Evolutionary conservation across 2,888 invertebrate genomes (phyloP), one percentile per base, ranked within the genome.

Genomic region (Bellardia pandia): DNA sequence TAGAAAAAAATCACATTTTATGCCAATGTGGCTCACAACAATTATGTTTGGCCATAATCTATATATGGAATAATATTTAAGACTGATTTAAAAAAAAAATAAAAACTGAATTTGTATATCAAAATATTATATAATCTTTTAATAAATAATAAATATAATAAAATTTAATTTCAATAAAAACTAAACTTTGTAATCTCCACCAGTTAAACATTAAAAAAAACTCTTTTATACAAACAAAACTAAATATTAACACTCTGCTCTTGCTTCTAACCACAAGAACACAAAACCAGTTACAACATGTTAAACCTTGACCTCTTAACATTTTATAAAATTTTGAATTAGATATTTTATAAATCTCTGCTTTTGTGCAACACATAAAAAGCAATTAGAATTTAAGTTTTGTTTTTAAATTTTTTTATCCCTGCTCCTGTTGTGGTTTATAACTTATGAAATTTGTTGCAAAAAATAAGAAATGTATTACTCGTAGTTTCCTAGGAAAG

Each of bases 241-340:
- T 3, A 72, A 58, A 40, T 16, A 60, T 51, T 33, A 42, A 42
- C 53, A 40, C 53, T 66, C 14, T 42, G 30, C 42, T 56, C 23
- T 42, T 2, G 23, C 0, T 14, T 58, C 16, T 11, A 51, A 9
- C 13, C 16, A 37, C 37, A 40, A 7, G 62, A 45, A 56, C 8
- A 53, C 23, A 62, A 64, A 53, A 8, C 13, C n/a, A 68, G 7
- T 42, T 42, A 56, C 8, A 62, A n/a, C 16, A 60, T 69, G 13
- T 13, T 7, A 16, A 78, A 14, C 77, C 78, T 69, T 78, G 78
- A 69, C 69, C 58, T 69, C 48, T 42, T 42, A 40, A 14, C 66
- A 45, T 71, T 68, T 79, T 8, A 60, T 5, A 33, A 8, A 37
- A 16, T 48, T 78, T 48, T 37, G 33, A 71, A 60, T 40, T 48